These are phyloP conservation scores for Chalcosyrphus nemorum DNA, from an alignment of 2,888 invertebrate genomes.

Conservation along the genomic window DNA sequence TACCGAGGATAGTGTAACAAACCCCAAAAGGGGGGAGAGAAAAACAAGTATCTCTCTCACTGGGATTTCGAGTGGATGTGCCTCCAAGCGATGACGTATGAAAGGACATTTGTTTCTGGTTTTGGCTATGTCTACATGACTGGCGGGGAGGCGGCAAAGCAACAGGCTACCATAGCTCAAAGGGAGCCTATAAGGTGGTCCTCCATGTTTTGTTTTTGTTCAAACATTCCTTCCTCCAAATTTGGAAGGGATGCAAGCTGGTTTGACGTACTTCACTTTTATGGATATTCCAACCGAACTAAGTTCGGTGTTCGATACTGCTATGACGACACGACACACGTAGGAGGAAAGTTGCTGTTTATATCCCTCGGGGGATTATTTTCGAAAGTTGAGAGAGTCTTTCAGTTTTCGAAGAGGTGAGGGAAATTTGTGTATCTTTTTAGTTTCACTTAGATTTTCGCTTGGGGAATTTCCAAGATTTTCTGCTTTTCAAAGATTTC, in stretches of 20 bases:
- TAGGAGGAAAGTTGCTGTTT: not conserved
- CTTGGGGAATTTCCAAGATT: not conserved
- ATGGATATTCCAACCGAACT: not conserved
- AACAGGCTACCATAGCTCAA: constrained; percentile 46
- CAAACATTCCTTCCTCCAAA: not conserved
- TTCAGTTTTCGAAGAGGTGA: constrained; percentile 30
- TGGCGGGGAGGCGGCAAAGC: constrained; percentile 27
- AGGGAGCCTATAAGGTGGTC: constrained; percentile 29
- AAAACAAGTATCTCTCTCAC: constrained; percentile 3
- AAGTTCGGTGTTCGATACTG: constrained; percentile 2
- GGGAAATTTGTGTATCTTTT: not conserved
- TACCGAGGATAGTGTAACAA: constrained; percentile 37
- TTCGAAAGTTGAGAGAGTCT: not conserved
- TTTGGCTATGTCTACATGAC: constrained; percentile 5
- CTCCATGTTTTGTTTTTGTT: not conserved
- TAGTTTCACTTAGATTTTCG: not conserved
- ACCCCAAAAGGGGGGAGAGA: constrained; percentile 30
- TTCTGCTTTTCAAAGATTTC: too few relatives aligned
- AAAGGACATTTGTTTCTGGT: constrained; percentile 45
- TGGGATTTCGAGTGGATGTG: constrained; percentile 43
- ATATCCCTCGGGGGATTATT: not conserved
- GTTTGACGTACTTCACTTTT: constrained; percentile 9
- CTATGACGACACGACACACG: not conserved
- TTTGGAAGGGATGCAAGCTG: constrained; percentile 17
- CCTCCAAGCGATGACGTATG: constrained; percentile 61